Evolutionary conservation across 2,888 invertebrate species (phyloP), one percentile per base, ranked within the genome.

Genomic region (Xestia c-nigrum): DNA sequence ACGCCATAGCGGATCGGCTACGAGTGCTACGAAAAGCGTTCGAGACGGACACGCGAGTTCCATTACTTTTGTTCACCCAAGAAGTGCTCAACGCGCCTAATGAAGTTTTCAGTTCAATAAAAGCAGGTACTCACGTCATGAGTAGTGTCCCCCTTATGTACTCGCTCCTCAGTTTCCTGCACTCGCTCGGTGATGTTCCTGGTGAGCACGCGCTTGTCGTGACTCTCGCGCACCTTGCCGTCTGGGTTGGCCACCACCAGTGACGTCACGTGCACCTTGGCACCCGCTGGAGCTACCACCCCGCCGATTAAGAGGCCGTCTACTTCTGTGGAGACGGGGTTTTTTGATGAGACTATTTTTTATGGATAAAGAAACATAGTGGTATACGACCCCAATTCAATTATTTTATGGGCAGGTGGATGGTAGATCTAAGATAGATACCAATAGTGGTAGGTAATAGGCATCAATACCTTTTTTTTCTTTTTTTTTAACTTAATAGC

Each of bases 131-230:
- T 97, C 91, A 99, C 99, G 97, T 98, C 98, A 94, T 99, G 99
- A 71, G 98, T 98, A 90, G 99, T 98, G 92, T 99, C 98, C 52
- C 99, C 99, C 74, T 98, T 96, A 91, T 99, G 98, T 89, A 98
- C 98, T 78, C 98, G 97, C 95, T 99, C 98, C 95, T 99, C 99
- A 0, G 98, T 98, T 94, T 99, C 99, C 83, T 98, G 97, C 57
- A 98, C 97, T 88, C 98, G 98, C 90, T 99, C 98, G 65, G 98
- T 98, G 92, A 99, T 98, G 94, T 99, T 98, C 80, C 98, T 97
- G 66, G 98, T 98, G 86, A 98, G 97, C 78, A 99, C 98, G 50
- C 98, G 97, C 85, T 97, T 97, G 93, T 99, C 98, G 89, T 98
- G 98, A 87, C 98, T 98, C 95, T 99, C 98, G 75, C 98, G 97